These are phyloP conservation scores for Dendrophyllia cribrosa DNA, from an alignment of 64 coral and sea anemone genomes.

Conservation along the genomic window DNA sequence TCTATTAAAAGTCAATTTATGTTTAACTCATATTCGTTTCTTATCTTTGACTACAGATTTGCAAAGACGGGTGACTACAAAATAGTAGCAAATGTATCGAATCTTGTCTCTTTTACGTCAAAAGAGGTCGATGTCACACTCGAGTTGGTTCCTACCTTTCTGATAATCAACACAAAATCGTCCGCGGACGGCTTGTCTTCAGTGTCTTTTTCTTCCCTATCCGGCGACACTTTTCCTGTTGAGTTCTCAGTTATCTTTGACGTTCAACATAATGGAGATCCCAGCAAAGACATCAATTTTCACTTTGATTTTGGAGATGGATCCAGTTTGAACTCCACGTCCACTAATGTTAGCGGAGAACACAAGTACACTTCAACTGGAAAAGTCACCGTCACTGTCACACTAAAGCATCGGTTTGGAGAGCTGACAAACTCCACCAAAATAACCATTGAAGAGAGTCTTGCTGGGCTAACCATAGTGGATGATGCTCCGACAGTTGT, in stretches of 20 bases:
- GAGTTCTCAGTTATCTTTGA: background rate
- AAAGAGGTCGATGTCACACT: background rate
- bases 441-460: background rate
- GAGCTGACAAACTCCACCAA: background rate
- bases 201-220: background rate
- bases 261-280: background rate
- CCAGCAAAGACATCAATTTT: background rate
- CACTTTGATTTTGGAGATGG: background rate
- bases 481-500: slow-evolving; percentile 19
- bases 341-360: background rate
- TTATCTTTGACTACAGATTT: slow-evolving; percentile 8
- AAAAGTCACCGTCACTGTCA: background rate
- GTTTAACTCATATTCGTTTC: no score
- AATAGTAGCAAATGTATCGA: slow-evolving; percentile 12
- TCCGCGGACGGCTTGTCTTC: background rate
- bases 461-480: background rate
- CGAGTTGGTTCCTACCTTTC: background rate
- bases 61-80: background rate
- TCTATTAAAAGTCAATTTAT: no score
- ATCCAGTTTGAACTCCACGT: background rate
- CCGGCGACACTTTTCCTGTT: background rate
- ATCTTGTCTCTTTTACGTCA: background rate
- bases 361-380: background rate
- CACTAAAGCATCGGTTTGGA: background rate
- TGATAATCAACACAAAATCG: background rate